Evolutionary conservation across 1,140 invertebrate genomes (phyloP).

Genomic region (Nasonia longicornis): DNA sequence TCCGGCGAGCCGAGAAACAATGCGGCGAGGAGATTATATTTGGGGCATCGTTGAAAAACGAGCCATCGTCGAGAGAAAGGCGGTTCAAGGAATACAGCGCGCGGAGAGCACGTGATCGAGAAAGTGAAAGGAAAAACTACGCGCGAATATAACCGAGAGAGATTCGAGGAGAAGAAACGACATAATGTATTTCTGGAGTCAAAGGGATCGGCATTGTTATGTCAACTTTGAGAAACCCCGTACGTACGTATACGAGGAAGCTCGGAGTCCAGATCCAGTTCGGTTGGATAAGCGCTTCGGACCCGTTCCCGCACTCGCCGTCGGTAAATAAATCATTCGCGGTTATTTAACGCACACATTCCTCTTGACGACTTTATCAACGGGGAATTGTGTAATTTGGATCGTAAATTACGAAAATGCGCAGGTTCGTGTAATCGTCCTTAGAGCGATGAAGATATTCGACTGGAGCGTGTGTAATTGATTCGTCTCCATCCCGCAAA

Average conservation of each 20-base stretch:
- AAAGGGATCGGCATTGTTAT: not conserved
- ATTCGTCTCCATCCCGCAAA: not conserved
- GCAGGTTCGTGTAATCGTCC: no score
- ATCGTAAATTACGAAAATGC: no score
- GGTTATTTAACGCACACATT: no score
- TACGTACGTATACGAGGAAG: not conserved
- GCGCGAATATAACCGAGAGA: not conserved
- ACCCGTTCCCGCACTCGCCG: no score
- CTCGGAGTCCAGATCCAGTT: not conserved
- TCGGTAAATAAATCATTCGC: no score
- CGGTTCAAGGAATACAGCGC: not conserved
- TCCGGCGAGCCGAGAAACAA: not conserved
- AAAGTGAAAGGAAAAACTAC: slow-evolving; percentile 38
- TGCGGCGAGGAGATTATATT: not conserved
- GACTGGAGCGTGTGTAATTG: not conserved
- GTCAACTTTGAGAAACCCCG: not conserved
- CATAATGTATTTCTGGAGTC: not conserved
- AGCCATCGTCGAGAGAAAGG: slow-evolving; percentile 30
- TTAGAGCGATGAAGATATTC: no score
- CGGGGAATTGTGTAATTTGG: not conserved
- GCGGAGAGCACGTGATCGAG: not conserved
- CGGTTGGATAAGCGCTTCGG: no score
- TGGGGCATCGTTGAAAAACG: not conserved
- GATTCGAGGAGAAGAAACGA: not conserved
- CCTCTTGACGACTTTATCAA: not conserved